Evolutionary conservation across 2,888 invertebrate species (phyloP).

Genomic region (Drosophila engyochracea): DNA sequence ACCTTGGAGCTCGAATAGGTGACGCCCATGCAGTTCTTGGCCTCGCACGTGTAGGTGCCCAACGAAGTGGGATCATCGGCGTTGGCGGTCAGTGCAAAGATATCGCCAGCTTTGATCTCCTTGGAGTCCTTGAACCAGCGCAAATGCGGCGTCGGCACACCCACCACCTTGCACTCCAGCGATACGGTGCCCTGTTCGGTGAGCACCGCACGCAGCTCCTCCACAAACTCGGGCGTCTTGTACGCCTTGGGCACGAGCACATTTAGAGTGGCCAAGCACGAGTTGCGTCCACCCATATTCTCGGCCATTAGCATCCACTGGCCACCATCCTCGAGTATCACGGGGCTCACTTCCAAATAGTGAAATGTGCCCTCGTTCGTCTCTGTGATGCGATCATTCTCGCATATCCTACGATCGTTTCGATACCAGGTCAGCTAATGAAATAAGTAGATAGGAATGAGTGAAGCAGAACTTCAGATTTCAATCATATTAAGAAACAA

Average conservation of each 20-base stretch:
- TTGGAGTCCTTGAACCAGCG: constrained; percentile 94
- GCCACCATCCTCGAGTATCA: constrained; percentile 93
- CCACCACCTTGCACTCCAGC: constrained; percentile 95
- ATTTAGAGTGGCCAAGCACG: constrained; percentile 91
- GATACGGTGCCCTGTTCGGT: constrained; percentile 96
- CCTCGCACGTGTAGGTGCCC: constrained; percentile 95
- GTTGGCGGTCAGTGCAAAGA: constrained; percentile 94
- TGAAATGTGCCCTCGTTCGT: constrained; percentile 94
- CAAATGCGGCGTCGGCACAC: constrained; percentile 93
- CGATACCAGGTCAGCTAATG: constrained; percentile 94
- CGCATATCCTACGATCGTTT: constrained; percentile 91
- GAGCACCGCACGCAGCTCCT: constrained; percentile 92
- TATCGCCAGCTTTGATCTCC: constrained; percentile 95
- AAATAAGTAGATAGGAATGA: neutral
- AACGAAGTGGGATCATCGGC: constrained; percentile 94
- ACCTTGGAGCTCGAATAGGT: constrained; percentile 93
- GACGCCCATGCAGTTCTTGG: constrained; percentile 95
- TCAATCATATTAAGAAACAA: neutral
- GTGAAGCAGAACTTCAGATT: neutral
- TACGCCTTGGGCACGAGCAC: constrained; percentile 95
- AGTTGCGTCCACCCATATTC: constrained; percentile 91
- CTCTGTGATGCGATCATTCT: constrained; percentile 91
- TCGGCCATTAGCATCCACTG: constrained; percentile 94
- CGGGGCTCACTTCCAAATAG: constrained; percentile 93
- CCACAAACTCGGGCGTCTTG: constrained; percentile 94